Conservation (phyloP, 2,797 vertebrate genomes). For the Poeciliopsis infans region DNA sequence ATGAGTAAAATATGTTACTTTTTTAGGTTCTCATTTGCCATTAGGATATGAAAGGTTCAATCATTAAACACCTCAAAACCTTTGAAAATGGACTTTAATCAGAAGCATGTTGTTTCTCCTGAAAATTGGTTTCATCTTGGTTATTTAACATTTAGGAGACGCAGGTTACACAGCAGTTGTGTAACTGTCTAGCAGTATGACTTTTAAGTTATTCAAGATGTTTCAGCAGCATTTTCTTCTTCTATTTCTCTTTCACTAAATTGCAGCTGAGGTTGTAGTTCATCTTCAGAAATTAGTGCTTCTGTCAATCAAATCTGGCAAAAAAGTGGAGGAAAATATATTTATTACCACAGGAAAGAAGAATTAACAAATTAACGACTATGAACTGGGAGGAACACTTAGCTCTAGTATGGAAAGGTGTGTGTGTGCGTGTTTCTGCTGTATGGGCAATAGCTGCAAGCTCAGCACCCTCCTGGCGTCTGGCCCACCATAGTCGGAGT, state of each 20-base stretch:
- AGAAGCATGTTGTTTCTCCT: slow-evolving; percentile 15
- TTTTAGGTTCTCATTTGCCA: slow-evolving; percentile 12
- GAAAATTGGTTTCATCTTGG: slow-evolving; percentile 20
- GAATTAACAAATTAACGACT: background rate
- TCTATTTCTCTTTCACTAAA: slow-evolving; percentile 7
- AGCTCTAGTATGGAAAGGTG: background rate
- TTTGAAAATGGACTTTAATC: slow-evolving; percentile 10
- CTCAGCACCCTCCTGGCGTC: slow-evolving; percentile 37
- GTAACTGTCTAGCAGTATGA: slow-evolving; percentile 1
- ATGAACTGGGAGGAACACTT: background rate
- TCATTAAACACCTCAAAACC: slow-evolving; percentile 24
- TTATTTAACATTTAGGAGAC: slow-evolving; percentile 28
- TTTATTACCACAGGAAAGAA: background rate
- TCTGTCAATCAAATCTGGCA: background rate
- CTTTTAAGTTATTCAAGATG: slow-evolving; percentile 7
- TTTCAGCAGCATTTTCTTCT: slow-evolving; percentile 1
- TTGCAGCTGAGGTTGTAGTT: background rate
- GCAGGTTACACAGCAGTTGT: slow-evolving; percentile 3
- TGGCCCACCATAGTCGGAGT: slow-evolving; percentile 44
- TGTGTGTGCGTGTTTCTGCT: background rate
- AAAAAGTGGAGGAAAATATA: background rate
- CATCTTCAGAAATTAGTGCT: background rate
- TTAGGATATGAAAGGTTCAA: slow-evolving; percentile 14
- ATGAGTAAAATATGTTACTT: slow-evolving; percentile 16
- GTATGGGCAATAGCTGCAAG: slow-evolving; percentile 28